Evolutionary conservation across 2,113 vertebrate species (phyloP).

Genomic region (Kryptolebias marmoratus): DNA sequence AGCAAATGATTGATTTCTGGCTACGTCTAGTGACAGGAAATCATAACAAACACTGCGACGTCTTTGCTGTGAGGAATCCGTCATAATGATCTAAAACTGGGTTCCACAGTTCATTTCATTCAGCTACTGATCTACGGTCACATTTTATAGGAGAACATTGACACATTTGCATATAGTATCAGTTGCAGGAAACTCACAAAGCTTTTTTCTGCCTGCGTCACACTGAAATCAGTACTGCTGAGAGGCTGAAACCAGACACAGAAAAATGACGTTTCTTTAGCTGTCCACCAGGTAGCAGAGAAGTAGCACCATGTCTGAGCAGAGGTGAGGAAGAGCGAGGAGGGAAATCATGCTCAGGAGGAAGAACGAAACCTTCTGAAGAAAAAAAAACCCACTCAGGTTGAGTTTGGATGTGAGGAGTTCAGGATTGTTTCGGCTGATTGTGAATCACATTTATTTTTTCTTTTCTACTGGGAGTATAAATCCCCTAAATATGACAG

Average conservation of each 20-base stretch:
- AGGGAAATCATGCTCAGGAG: slow-evolving; percentile 50
- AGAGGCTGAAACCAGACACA: slow-evolving; percentile 8
- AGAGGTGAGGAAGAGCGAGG: slow-evolving; percentile 25
- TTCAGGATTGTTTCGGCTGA: slow-evolving; percentile 20
- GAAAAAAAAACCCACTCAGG: slow-evolving; percentile 3
- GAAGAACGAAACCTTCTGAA: slow-evolving; percentile 14
- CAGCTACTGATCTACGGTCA: slow-evolving; percentile 35
- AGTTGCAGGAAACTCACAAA: slow-evolving; percentile 27
- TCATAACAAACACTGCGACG: slow-evolving; percentile 32
- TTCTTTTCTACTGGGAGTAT: slow-evolving; percentile 6
- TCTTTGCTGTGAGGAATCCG: not conserved
- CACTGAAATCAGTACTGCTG: slow-evolving; percentile 29
- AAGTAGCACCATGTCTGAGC: slow-evolving; percentile 66
- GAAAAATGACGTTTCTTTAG: slow-evolving; percentile 19
- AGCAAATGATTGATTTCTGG: slow-evolving; percentile 5
- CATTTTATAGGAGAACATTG: slow-evolving; percentile 18
- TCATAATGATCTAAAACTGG: slow-evolving; percentile 20
- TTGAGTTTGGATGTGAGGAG: slow-evolving; percentile 13
- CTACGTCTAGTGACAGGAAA: slow-evolving; percentile 40
- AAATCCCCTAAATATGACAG: slow-evolving; percentile 38
- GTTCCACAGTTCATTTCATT: slow-evolving; percentile 18
- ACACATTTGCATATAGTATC: slow-evolving; percentile 59
- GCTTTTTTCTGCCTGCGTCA: slow-evolving; percentile 36
- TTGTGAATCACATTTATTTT: slow-evolving; percentile 45
- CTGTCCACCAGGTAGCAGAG: slow-evolving; percentile 36